Percentiles rank a stretch among this genome's conserved stretches.
These are phyloP conservation scores for Scaptodrosophila latifasciaeformis DNA, from an alignment of 2,888 invertebrate genomes.

Conservation along the genomic window DNA sequence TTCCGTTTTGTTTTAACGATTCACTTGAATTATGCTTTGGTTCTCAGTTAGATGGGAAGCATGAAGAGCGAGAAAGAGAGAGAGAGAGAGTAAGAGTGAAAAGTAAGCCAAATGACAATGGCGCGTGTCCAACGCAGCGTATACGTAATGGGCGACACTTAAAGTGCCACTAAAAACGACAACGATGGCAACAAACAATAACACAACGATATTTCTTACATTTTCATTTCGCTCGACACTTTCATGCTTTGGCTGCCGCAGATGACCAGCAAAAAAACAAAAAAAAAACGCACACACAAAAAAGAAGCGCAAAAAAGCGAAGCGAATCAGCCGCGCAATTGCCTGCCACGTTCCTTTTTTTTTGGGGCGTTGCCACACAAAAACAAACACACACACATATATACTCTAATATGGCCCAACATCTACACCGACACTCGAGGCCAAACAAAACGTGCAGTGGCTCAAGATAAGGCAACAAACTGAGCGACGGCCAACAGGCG, in stretches of 20 bases:
- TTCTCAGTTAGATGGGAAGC: too few species aligned
- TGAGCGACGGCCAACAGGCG: conserved; percentile 52
- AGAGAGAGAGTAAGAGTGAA: too few species aligned
- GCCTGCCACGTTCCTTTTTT: conserved; percentile 13
- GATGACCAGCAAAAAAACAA: conserved; percentile 14
- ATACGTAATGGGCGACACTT: conserved; percentile 59
- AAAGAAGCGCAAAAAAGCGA: not conserved
- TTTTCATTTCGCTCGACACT: conserved; percentile 40
- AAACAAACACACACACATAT: conserved; percentile 25
- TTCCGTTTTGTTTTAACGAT: conserved; percentile 69
- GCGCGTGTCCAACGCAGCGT: conserved; percentile 69
- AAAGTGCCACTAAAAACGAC: conserved; percentile 56
- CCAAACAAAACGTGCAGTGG: conserved; percentile 44
- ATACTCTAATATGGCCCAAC: conserved; percentile 11
- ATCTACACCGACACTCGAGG: conserved; percentile 10
- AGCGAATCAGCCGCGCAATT: conserved; percentile 29
- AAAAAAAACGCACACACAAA: not conserved
- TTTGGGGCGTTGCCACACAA: conserved; percentile 40
- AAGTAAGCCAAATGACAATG: conserved; percentile 30
- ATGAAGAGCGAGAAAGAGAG: too few species aligned
- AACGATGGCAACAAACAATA: conserved; percentile 47
- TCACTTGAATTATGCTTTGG: conserved; percentile 65
- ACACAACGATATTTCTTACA: conserved; percentile 53
- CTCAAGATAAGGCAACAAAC: conserved; percentile 63
- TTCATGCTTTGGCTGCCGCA: too few species aligned